phyloP scores from a whole-genome alignment of 2,888 invertebrate species.

The Nineta flava region DNA sequence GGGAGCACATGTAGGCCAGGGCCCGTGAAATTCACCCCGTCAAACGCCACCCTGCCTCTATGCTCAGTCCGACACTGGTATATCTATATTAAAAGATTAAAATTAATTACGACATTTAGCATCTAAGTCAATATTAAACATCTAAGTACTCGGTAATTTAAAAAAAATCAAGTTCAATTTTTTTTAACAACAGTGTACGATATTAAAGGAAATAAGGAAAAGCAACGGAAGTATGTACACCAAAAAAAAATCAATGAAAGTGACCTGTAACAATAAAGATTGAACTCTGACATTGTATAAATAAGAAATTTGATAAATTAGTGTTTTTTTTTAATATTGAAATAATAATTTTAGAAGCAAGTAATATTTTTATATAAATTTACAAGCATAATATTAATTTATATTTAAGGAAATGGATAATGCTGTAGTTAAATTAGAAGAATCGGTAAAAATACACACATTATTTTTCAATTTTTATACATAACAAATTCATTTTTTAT shows the following conservation, averaged over 20 bases:
- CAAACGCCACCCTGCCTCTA: no score
- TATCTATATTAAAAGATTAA: no score
- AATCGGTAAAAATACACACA: conserved; percentile 18
- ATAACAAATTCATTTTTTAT: not conserved
- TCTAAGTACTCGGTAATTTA: no score
- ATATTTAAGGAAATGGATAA: conserved; percentile 19
- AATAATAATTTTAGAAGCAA: not conserved
- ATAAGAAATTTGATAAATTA: not conserved
- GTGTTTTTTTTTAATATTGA: not conserved
- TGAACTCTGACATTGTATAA: not conserved
- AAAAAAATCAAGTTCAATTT: no score
- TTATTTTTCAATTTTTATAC: not conserved
- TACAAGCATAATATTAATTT: not conserved
- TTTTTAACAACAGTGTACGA: no score
- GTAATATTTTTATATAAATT: not conserved
- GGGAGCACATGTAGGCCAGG: no score
- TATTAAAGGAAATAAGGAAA: no score
- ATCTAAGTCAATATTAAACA: no score
- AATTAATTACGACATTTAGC: no score
- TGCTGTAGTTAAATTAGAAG: conserved; percentile 24
- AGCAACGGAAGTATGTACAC: no score
- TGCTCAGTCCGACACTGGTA: no score
- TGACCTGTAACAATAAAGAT: not conserved
- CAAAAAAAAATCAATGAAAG: not conserved
- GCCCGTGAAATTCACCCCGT: no score